A percentile compares a stretch with the other conserved stretches of the same genome.
phyloP scores from a whole-genome alignment of 2,888 invertebrate species.

The Lasioglossum leucozonium region DNA sequence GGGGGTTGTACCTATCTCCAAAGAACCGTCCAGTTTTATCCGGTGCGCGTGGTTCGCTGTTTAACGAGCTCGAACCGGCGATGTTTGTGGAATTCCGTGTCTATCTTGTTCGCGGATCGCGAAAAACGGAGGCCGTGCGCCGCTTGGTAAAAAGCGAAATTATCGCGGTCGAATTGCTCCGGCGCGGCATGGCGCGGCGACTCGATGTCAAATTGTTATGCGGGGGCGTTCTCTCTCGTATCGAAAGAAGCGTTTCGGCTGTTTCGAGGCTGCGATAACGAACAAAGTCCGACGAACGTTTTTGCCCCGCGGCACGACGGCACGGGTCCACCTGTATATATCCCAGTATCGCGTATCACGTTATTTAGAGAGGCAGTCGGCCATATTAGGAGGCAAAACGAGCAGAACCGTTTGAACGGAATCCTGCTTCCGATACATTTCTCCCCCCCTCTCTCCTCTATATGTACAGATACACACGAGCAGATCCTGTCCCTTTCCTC shows the following conservation, averaged over 20 bases:
- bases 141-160: conserved; percentile 6
- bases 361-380: conserved; percentile 36
- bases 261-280: conserved; percentile 17
- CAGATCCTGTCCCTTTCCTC: conserved; percentile 7
- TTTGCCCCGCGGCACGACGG: conserved; percentile 11
- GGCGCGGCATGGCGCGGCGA: neutral
- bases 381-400: conserved; percentile 34
- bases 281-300: conserved; percentile 11
- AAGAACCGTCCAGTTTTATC: conserved; percentile 10
- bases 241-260: conserved; percentile 4
- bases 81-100: conserved; percentile 1
- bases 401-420: conserved; percentile 24
- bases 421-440: neutral
- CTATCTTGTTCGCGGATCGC: conserved; percentile 5
- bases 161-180: conserved; percentile 16
- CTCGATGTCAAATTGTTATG: conserved; percentile 4
- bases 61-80: neutral
- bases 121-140: neutral
- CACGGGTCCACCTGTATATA: neutral
- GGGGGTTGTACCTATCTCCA: neutral
- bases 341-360: neutral
- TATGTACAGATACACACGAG: neutral
- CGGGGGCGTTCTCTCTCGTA: neutral
- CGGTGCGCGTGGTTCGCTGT: neutral
- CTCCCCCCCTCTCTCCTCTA: neutral